Base-by-base conservation (phyloP, 2,888 invertebrate species). In the Papilio gigon region DNA sequence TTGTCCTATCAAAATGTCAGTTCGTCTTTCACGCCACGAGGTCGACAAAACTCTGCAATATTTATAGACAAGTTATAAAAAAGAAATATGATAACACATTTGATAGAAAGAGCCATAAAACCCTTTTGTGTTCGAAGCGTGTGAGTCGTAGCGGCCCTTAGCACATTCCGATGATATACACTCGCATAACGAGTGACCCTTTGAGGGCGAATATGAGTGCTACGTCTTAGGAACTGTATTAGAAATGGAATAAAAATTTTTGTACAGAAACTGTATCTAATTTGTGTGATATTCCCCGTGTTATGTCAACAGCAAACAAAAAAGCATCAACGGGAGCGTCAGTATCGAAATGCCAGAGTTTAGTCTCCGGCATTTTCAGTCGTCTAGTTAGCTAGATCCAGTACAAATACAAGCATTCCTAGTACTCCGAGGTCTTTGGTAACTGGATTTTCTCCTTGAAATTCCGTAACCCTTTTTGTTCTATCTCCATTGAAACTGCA, bases 81-180 rank as follows among this genome's bases (percentile, higher is more conserved):
- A 58, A 63, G 63, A 68, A 64, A 76, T 77, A 75, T 76, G 75
- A 76, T 76, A 37, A 50, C 64, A 37, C 44, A 59, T 68, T 76
- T 76, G 77, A 74, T 75, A 73, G 73, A 74, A 73, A 72, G 73
- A 72, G 71, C 72, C 73, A 69, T 72, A 71, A 73, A 75, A 74
- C 74, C 75, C 73, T 72, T 76, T 78, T 77, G 76, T 77, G 77
- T 74, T 76, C 73, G 65, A 73, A 74, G 73, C 74, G 74, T 75
- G 74, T 72, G 73, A 76, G 71, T 74, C 75, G 70, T 72, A 74
- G 73, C 20, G 33, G 72, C 77, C 76, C 77, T 76, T 74, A 74
- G 77, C 79, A 81, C 80, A 83, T 84, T 84, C 82, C 80, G 81
- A 80, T 81, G 82, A 76, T 78, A 74, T 78, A 81, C 80, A 75